Percentiles rank a stretch among this genome's conserved stretches.
phyloP scores from a whole-genome alignment of 2,113 vertebrate genomes.

The Mormoops blainvillei region DNA sequence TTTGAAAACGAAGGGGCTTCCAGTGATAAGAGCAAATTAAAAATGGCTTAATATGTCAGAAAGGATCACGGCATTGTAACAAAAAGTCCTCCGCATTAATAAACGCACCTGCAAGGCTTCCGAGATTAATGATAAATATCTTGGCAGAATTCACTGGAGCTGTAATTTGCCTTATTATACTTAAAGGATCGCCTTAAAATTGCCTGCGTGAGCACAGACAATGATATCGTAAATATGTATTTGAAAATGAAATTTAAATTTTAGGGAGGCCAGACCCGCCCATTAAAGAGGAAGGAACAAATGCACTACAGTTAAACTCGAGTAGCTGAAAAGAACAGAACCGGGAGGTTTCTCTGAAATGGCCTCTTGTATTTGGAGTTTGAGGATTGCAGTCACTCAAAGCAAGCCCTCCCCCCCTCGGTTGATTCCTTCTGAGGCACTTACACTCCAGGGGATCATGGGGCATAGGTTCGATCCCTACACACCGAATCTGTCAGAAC shows the following conservation, averaged over 20 bases:
- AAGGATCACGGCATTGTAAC: constrained; percentile 63
- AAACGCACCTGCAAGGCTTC: constrained; percentile 69
- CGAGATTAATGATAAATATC: constrained; percentile 62
- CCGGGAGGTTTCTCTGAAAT: neutral
- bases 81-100: constrained; percentile 40
- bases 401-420: neutral
- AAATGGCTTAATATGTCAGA: constrained; percentile 76
- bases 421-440: neutral
- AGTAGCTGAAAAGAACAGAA: neutral
- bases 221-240: neutral
- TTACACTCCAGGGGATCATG: neutral
- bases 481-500: neutral
- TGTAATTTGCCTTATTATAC: neutral
- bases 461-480: neutral
- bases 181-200: constrained; percentile 34
- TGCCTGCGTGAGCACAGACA: constrained; percentile 35
- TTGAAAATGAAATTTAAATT: constrained; percentile 58
- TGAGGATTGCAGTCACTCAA: neutral
- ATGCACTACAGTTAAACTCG: constrained; percentile 13
- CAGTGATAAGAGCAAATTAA: constrained; percentile 75
- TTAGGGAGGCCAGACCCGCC: constrained; percentile 45
- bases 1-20: constrained; percentile 54
- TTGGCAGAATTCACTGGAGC: constrained; percentile 35
- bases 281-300: constrained; percentile 49
- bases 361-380: neutral